A percentile compares a stretch with the other conserved stretches of the same genome.
These are phyloP conservation scores for Steatocranus sp. DNA, from an alignment of 2,797 vertebrate species.

Conservation along the genomic window DNA sequence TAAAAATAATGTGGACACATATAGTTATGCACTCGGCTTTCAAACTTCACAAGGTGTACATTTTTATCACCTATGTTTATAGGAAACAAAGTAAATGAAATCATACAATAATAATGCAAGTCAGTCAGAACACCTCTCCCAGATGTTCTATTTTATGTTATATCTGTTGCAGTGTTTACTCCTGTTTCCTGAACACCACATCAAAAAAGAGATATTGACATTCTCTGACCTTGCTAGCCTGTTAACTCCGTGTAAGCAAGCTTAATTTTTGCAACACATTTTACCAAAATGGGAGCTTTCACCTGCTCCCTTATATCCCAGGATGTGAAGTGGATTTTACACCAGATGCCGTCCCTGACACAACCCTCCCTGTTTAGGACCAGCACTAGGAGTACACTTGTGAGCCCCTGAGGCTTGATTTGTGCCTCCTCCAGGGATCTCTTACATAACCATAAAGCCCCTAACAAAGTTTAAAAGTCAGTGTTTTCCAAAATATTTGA, in stretches of 20 bases:
- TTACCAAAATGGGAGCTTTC: background rate
- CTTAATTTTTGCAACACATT: background rate
- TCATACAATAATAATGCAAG: background rate
- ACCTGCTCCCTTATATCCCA: background rate
- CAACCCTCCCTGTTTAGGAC: background rate
- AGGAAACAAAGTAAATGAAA: background rate
- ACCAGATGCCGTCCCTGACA: background rate
- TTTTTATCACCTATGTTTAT: background rate
- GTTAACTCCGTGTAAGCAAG: background rate
- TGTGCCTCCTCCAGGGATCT: background rate
- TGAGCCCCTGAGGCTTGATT: background rate
- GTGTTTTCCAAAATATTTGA: background rate
- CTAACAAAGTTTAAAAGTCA: background rate
- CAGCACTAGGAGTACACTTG: background rate
- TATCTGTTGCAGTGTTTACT: background rate
- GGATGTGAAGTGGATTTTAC: background rate
- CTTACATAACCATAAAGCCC: background rate
- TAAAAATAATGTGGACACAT: background rate
- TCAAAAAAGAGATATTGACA: background rate
- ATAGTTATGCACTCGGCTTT: background rate
- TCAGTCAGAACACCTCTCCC: background rate
- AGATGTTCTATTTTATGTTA: background rate
- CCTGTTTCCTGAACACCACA: background rate
- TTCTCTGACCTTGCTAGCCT: background rate
- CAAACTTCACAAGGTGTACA: background rate